Evolutionary conservation across 64 coral and sea anemone species (phyloP).

Genomic region (Porites lutea): DNA sequence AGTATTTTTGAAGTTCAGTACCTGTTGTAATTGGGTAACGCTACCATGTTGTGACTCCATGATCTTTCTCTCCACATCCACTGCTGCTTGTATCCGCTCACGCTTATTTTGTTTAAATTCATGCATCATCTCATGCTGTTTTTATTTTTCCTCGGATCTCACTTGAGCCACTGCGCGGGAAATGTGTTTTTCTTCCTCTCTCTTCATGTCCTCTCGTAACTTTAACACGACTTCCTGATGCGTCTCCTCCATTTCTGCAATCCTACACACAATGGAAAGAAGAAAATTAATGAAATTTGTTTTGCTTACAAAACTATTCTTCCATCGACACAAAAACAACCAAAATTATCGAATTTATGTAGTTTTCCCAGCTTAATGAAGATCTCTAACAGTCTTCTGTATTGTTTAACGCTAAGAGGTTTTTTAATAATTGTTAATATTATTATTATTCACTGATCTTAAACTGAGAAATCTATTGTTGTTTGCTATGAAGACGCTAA

Average conservation of each 20-base stretch:
- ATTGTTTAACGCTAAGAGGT: too few relatives aligned
- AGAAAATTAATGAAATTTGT: too few relatives aligned
- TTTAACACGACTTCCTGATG: slow-evolving; percentile 85
- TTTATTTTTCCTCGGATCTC: slow-evolving; percentile 67
- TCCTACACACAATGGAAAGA: too few relatives aligned
- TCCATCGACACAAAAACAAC: too few relatives aligned
- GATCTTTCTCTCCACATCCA: slow-evolving; percentile 83
- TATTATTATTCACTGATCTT: too few relatives aligned
- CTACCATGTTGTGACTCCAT: slow-evolving; percentile 95
- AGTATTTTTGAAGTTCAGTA: background rate
- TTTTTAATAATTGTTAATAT: too few relatives aligned
- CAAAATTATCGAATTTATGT: too few relatives aligned
- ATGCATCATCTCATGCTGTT: slow-evolving; percentile 74
- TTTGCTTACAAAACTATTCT: too few relatives aligned
- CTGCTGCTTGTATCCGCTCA: slow-evolving; percentile 83
- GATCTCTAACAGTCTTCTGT: too few relatives aligned
- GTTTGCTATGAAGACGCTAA: too few relatives aligned
- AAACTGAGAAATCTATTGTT: too few relatives aligned
- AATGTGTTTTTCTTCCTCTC: slow-evolving; percentile 85
- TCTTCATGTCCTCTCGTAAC: slow-evolving; percentile 79
- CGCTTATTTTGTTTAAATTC: slow-evolving; percentile 77
- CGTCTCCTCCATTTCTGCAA: slow-evolving; percentile 86
- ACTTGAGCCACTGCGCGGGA: slow-evolving; percentile 71
- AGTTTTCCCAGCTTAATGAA: too few relatives aligned
- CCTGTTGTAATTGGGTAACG: slow-evolving; percentile 84